Conservation (phyloP, 2,888 invertebrate genomes). For the Halocaridina rubra region DNA sequence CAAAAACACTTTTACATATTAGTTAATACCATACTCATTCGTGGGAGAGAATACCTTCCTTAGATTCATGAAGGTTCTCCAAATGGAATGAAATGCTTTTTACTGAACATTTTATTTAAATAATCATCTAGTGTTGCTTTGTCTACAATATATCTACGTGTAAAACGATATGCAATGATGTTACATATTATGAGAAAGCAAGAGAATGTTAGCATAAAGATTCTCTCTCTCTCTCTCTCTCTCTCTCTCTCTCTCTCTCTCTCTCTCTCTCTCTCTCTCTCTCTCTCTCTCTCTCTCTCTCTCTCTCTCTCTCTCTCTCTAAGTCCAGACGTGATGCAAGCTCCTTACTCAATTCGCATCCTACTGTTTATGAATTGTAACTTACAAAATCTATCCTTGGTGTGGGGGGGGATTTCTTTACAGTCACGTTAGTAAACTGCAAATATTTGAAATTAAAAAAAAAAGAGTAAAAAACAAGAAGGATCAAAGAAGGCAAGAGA, state of each 20-base stretch:
- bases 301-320: not conserved
- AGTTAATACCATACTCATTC: not conserved
- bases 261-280: constrained; percentile 32
- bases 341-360: too few species aligned
- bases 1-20: not conserved
- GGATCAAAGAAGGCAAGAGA: too few species aligned
- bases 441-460: too few species aligned
- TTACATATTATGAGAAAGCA: not conserved
- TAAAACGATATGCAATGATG: too few species aligned
- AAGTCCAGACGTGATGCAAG: too few species aligned
- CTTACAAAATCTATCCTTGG: too few species aligned
- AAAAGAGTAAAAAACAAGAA: too few species aligned
- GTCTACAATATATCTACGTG: too few species aligned
- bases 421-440: too few species aligned
- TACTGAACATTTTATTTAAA: not conserved
- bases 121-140: not conserved
- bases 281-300: constrained; percentile 1
- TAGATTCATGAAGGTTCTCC: not conserved
- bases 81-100: not conserved
- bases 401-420: too few species aligned
- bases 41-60: not conserved
- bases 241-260: constrained; percentile 35
- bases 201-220: not conserved
- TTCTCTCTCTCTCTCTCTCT: not conserved
- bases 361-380: too few species aligned